Evolutionary conservation across 53 echinoderm and acorn worm genomes (phyloP), one percentile per base, ranked within the genome.

Genomic region (Temnopleurus reevesii): DNA sequence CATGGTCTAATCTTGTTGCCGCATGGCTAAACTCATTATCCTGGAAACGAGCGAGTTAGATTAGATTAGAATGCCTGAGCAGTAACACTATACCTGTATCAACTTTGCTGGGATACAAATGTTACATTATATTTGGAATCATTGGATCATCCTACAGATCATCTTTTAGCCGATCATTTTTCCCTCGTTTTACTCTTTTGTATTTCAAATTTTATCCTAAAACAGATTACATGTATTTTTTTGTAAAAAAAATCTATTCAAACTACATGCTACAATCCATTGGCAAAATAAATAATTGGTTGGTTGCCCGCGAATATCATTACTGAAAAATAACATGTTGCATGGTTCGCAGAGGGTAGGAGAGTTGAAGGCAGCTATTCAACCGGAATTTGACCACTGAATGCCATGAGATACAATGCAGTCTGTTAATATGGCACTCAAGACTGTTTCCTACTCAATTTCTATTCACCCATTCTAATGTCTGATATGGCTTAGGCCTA

Each of bases 1-100:
- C 21, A 56, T 63, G 63, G 33, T 33, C 29, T 63, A 63, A 33
- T 63, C 63, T 1, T 5, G 33, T 63, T 63, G 31, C 13, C 63
- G 1, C 63, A 63, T 4, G 33, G 63, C 33, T 63, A 63, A 63
- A 63, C 63, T 63, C 63, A 63, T 33, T 63, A 63, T 63, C 63
- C 63, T 63, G 63, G 63, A 6, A 31, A 63, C 15, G 30, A 33
- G 63, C 30, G 17, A 63, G 63, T 63, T 18, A 12, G 31, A 63
- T 18, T 5, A 18, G 29, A 15, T 2, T 33, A 63, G 26, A 63
- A 63, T 33, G 8, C 63, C 18, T 33, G 15, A 63, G 13, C 17
- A 63, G 33, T 3, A 27, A 33, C 33, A 63, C 63, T 30, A 1
- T 13, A 30, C 29, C 33, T 30, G 12, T 63, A 13, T 29, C 29